Evolutionary conservation across 2,888 invertebrate species (phyloP).

Genomic region (Merodon equestris): DNA sequence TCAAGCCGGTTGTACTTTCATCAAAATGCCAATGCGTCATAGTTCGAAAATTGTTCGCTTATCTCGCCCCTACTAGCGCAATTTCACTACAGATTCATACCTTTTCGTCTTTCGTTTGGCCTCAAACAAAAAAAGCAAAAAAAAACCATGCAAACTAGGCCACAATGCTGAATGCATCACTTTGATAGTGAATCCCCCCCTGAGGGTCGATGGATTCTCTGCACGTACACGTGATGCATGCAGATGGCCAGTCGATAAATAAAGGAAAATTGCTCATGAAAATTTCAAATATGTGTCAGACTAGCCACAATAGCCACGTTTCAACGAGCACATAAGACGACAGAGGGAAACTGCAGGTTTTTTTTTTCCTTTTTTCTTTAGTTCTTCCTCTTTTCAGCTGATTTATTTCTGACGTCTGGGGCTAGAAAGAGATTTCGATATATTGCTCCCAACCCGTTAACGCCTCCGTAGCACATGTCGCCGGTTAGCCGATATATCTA

Average conservation of each 20-base stretch:
- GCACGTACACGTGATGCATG: too few relatives aligned
- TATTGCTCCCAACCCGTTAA: background rate
- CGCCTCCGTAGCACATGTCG: constrained; percentile 57
- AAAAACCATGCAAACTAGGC: too few relatives aligned
- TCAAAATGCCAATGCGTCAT: constrained; percentile 2
- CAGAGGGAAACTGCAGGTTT: background rate
- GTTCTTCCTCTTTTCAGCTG: background rate
- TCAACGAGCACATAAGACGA: constrained; percentile 2
- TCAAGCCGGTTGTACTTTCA: background rate
- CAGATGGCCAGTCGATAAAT: background rate
- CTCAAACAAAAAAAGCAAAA: too few relatives aligned
- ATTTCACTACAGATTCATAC: too few relatives aligned
- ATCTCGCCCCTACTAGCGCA: too few relatives aligned
- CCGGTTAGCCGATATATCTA: constrained; percentile 1
- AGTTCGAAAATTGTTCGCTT: too few relatives aligned
- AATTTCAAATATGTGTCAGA: background rate
- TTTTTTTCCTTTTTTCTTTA: background rate
- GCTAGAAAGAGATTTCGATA: background rate
- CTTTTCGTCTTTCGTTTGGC: too few relatives aligned
- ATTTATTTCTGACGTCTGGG: too few relatives aligned
- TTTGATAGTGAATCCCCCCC: too few relatives aligned
- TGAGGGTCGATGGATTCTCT: too few relatives aligned
- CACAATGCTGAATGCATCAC: too few relatives aligned
- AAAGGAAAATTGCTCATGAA: constrained; percentile 5
- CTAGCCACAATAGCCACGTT: constrained; percentile 43